phyloP scores from a whole-genome alignment of 2,888 invertebrate species.

The Philaethria dido region DNA sequence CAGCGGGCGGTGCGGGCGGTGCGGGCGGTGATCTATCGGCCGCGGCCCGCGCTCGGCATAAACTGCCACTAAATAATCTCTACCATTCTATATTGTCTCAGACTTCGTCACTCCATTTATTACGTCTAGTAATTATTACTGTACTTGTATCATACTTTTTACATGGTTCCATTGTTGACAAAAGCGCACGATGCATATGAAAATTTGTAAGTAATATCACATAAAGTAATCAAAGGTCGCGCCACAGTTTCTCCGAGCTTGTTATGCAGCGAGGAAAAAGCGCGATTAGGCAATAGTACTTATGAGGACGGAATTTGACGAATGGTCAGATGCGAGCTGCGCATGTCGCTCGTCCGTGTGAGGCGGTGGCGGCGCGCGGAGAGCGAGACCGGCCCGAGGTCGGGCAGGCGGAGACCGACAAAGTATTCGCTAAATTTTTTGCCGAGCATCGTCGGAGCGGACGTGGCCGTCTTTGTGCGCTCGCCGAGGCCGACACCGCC shows the following conservation, averaged over 20 bases:
- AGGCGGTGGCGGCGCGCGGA: not conserved
- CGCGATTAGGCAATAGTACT: slow-evolving; percentile 23
- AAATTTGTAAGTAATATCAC: not conserved
- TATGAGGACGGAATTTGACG: slow-evolving; percentile 25
- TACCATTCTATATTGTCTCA: slow-evolving; percentile 12
- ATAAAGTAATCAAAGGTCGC: not conserved
- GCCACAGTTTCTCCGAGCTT: slow-evolving; percentile 3
- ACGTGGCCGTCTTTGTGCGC: slow-evolving; percentile 53
- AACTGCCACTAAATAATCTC: slow-evolving; percentile 29
- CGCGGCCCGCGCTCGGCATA: slow-evolving; percentile 8
- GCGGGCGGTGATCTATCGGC: slow-evolving; percentile 19
- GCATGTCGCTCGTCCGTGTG: not conserved
- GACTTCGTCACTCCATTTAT: slow-evolving; percentile 14
- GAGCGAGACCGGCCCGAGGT: not conserved
- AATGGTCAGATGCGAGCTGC: not conserved
- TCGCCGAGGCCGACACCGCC: slow-evolving; percentile 46
- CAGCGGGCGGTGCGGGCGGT: slow-evolving; percentile 25
- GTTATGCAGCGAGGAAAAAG: slow-evolving; percentile 17
- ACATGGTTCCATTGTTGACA: not conserved
- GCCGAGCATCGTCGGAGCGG: slow-evolving; percentile 39
- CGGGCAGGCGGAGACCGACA: slow-evolving; percentile 34
- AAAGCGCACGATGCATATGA: not conserved
- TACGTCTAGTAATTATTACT: not conserved
- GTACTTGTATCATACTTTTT: not conserved
- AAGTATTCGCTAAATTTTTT: slow-evolving; percentile 46